phyloP scores from a whole-genome alignment of 2,888 invertebrate species.

The Perithous albicinctus region DNA sequence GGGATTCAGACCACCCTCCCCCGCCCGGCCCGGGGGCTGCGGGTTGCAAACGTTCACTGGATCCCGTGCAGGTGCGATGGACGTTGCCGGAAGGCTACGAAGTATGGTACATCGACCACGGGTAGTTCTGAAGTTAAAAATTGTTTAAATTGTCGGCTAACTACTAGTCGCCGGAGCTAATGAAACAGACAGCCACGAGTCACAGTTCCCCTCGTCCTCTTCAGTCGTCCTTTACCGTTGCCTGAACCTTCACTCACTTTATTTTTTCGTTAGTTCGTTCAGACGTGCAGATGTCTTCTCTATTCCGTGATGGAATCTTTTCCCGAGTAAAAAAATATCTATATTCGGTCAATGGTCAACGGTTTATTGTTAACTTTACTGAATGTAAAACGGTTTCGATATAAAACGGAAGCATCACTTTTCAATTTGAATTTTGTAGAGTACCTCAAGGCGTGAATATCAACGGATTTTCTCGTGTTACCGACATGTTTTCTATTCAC shows the following conservation, averaged over 20 bases:
- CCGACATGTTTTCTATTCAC: not conserved
- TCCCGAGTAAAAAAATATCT: too few species aligned
- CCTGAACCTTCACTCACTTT: slow-evolving; percentile 5
- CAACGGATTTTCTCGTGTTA: not conserved
- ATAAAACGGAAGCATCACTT: not conserved
- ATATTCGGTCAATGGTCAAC: too few species aligned
- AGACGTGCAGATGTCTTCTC: not conserved
- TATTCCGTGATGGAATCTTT: too few species aligned
- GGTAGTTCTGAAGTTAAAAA: slow-evolving; percentile 82
- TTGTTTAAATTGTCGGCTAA: slow-evolving; percentile 84
- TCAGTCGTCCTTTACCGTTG: slow-evolving; percentile 22
- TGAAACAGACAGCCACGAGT: slow-evolving; percentile 79
- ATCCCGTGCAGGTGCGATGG: slow-evolving; percentile 23
- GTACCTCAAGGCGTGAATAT: not conserved
- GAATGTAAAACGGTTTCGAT: slow-evolving; percentile 5
- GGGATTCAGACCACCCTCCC: slow-evolving; percentile 27
- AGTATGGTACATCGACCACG: slow-evolving; percentile 56
- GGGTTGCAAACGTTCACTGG: slow-evolving; percentile 32
- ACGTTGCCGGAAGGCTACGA: slow-evolving; percentile 50
- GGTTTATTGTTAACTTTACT: too few species aligned
- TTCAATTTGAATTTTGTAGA: not conserved
- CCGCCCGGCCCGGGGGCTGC: slow-evolving; percentile 27
- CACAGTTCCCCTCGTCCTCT: slow-evolving; percentile 47
- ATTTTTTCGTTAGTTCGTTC: slow-evolving; percentile 27
- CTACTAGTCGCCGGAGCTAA: slow-evolving; percentile 82